Base-by-base conservation (phyloP, 1,140 invertebrate species). In the Ladona fulva region DNA sequence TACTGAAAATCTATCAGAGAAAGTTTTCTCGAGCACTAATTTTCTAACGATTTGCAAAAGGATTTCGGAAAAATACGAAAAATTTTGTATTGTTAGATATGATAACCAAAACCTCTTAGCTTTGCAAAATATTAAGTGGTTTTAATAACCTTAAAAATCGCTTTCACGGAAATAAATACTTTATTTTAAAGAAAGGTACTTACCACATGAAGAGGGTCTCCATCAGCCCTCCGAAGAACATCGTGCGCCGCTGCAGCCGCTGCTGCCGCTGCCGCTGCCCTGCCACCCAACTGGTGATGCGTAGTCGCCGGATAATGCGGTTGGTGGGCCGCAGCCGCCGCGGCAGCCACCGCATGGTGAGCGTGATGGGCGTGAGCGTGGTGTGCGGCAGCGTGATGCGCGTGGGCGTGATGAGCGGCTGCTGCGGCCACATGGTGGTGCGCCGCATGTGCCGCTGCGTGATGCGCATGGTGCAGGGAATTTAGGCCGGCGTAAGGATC, bases 401-500 rank as follows among this genome's bases (percentile, higher is more conserved):
- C 82, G 29, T 81, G 80, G 77, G 82, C 81, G 75, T 81, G 81
- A 77, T 80, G 80, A 66, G 81, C 80, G 42, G 86, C 86, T 6
- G 85, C 86, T 78, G 85, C 86, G 80, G 89, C 85, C 82, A 90
- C 89, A 82, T 90, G 89, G 81, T 91, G 90, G 79, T 88, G 86
- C 82, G 86, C 85, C 6, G 80, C 80, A 5, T 76, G 78, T 66
- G 79, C 79, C 16, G 84, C 84, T 78, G 86, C 85, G 77, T 85
- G 84, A 5, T 85, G 83, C 24, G 83, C 83, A 81, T 90, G 89
- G 81, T 90, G 89, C 5, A 91, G 86, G 78, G 89, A 89, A 83
- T 90, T 91, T 81, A 91, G 88, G 78, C 90, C 89, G 77, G 89
- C 87, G 83, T 92, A 92, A 1, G 91, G 90, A 82, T 92, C 90